Percentiles rank a stretch among this genome's conserved stretches.
Evolutionary conservation across 2,113 vertebrate genomes (phyloP).

Genomic region (Pelvicachromis taeniatus): DNA sequence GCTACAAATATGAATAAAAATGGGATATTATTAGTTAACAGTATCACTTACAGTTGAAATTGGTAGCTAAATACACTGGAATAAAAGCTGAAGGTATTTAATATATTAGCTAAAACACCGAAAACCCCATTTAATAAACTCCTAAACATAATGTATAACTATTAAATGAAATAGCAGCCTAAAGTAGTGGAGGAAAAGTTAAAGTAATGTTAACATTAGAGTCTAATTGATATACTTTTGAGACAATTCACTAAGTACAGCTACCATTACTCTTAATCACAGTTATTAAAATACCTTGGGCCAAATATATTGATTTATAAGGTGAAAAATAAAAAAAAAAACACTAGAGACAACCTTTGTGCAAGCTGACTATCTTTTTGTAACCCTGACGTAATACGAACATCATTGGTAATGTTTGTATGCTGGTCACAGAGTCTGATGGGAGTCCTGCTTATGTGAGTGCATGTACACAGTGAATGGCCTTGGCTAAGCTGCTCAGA

Average conservation of each 20-base stretch:
- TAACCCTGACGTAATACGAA: background rate
- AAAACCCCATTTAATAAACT: background rate
- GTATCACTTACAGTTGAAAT: background rate
- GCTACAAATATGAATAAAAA: background rate
- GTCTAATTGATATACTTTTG: background rate
- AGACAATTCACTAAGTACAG: background rate
- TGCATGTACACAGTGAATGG: slow-evolving; percentile 50
- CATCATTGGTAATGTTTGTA: background rate
- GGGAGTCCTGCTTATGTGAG: slow-evolving; percentile 31
- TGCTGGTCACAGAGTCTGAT: slow-evolving; percentile 18
- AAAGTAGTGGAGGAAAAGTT: background rate
- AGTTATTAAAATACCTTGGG: background rate
- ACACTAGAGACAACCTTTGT: background rate
- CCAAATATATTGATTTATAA: background rate
- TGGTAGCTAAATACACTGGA: background rate
- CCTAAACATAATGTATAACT: background rate
- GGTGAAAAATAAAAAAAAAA: background rate
- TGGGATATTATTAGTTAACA: background rate
- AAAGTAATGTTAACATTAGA: background rate
- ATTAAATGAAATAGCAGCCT: background rate
- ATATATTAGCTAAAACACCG: background rate
- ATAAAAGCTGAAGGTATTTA: background rate
- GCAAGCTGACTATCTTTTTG: background rate
- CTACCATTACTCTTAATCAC: background rate
- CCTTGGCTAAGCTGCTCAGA: slow-evolving; percentile 65